A percentile compares a stretch with the other conserved stretches of the same genome.
phyloP scores from a whole-genome alignment of 2,797 vertebrate species.

The Melanotaenia nigrans region DNA sequence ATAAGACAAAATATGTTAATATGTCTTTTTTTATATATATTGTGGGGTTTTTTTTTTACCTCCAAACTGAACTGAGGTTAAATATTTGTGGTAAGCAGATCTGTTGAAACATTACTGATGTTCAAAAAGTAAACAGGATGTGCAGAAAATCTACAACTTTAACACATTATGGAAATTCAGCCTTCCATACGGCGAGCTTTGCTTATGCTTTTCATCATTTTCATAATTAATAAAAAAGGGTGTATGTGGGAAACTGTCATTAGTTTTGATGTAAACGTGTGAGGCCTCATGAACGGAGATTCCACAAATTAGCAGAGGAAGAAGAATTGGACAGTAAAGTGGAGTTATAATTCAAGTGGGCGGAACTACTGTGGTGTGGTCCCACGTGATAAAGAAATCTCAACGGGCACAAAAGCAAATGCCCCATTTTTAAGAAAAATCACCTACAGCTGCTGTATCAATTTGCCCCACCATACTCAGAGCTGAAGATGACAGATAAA shows the following conservation, averaged over 20 bases:
- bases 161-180: neutral
- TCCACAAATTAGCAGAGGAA: neutral
- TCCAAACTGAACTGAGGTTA: neutral
- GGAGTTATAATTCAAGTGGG: neutral
- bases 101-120: constrained; percentile 19
- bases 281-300: fast-evolving
- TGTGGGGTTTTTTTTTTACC: neutral
- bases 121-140: constrained; percentile 18
- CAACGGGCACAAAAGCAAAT: neutral
- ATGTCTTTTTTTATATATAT: neutral
- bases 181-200: neutral
- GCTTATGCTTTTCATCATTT: neutral
- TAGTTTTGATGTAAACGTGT: neutral
- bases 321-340: neutral
- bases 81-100: constrained; percentile 8
- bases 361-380: neutral
- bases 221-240: neutral
- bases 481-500: constrained; percentile 4
- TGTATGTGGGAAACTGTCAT: neutral
- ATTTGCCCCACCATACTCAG: neutral
- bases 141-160: constrained; percentile 2
- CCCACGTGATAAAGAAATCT: neutral
- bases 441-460: constrained; percentile 13
- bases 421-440: neutral
- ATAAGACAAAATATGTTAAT: neutral